These are phyloP conservation scores for Telenomus remus DNA, from an alignment of 1,140 invertebrate genomes.

Conservation along the genomic window DNA sequence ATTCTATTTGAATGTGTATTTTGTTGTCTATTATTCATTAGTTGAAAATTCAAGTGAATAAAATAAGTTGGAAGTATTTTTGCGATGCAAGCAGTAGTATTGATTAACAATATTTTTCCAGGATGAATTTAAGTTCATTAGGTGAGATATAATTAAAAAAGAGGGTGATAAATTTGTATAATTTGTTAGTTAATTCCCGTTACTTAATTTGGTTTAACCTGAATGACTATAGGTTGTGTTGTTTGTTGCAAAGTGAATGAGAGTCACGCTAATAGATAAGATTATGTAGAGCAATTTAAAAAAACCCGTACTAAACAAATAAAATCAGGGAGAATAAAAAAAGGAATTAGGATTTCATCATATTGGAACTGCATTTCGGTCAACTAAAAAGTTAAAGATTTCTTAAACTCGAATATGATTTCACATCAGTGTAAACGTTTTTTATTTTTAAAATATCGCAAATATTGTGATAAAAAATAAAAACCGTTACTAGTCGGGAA, in stretches of 20 bases:
- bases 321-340: slow-evolving; percentile 34
- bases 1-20: too few relatives aligned
- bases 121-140: slow-evolving; percentile 7
- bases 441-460: too few relatives aligned
- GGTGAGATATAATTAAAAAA: slow-evolving; percentile 44
- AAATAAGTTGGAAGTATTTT: too few relatives aligned
- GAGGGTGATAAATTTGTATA: slow-evolving; percentile 45
- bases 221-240: slow-evolving; percentile 44
- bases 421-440: too few relatives aligned
- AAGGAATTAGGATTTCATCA: slow-evolving; percentile 6
- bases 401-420: too few relatives aligned
- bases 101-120: neutral
- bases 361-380: too few relatives aligned
- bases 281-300: slow-evolving; percentile 42
- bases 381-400: neutral
- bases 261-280: slow-evolving; percentile 50
- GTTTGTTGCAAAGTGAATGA: slow-evolving; percentile 43
- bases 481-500: too few relatives aligned
- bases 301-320: slow-evolving; percentile 2
- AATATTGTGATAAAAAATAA: too few relatives aligned
- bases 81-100: too few relatives aligned
- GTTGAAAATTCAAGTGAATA: too few relatives aligned
- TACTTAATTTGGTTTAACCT: slow-evolving; percentile 49
- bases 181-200: slow-evolving; percentile 36
- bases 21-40: neutral